Evolutionary conservation across 2,888 invertebrate genomes (phyloP).

Genomic region (Parnassius smintheus): DNA sequence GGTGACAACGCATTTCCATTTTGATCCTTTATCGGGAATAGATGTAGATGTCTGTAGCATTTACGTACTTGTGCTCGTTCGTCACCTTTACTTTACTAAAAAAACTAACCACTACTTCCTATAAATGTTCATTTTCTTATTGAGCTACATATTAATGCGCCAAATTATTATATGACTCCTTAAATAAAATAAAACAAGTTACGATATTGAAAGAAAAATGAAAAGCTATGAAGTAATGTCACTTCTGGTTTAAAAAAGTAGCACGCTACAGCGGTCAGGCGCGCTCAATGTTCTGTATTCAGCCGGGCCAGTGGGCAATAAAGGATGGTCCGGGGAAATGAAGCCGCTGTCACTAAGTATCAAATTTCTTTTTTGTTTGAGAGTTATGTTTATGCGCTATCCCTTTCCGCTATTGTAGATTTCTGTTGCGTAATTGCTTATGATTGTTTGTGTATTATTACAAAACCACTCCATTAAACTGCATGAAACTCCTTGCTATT

Average conservation of each 20-base stretch:
- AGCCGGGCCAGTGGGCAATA: slow-evolving; percentile 46
- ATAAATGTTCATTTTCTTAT: too few species aligned
- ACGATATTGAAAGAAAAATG: too few species aligned
- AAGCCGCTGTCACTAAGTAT: slow-evolving; percentile 58
- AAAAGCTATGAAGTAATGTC: slow-evolving; percentile 7
- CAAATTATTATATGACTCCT: too few species aligned
- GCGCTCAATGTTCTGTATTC: slow-evolving; percentile 52
- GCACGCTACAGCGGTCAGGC: slow-evolving; percentile 29
- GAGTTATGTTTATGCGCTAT: slow-evolving; percentile 21
- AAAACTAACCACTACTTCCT: too few species aligned
- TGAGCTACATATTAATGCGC: too few species aligned
- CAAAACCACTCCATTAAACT: slow-evolving; percentile 19
- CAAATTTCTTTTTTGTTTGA: slow-evolving; percentile 48
- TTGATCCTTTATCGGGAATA: too few species aligned
- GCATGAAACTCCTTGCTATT: background rate
- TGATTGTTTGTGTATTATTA: slow-evolving; percentile 27
- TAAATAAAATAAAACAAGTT: too few species aligned
- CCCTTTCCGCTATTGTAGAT: slow-evolving; percentile 24
- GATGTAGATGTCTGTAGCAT: too few species aligned
- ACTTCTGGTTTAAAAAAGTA: slow-evolving; percentile 12
- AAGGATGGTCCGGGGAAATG: slow-evolving; percentile 46
- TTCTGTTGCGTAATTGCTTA: slow-evolving; percentile 33
- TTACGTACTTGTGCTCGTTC: too few species aligned
- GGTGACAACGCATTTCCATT: too few species aligned
- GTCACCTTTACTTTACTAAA: too few species aligned